phyloP scores from a whole-genome alignment of 23 tunicate species.

The Halocynthia aurantium region DNA sequence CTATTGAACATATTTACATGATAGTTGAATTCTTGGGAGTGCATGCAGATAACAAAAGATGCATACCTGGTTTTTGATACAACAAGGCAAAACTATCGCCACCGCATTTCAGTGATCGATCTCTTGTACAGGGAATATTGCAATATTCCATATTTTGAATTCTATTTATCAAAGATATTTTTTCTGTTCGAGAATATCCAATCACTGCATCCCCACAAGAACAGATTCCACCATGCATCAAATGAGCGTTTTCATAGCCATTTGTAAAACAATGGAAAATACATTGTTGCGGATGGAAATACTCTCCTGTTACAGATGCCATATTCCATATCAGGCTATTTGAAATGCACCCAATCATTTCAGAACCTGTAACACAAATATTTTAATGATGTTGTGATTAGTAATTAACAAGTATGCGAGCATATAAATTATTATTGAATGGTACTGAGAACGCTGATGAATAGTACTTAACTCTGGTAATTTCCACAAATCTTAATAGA shows the following conservation, averaged over 20 bases:
- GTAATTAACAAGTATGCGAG: too few species aligned
- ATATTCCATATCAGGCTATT: too few species aligned
- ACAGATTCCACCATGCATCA: not conserved
- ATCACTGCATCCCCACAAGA: constrained; percentile 1
- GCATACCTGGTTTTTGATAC: constrained; percentile 3
- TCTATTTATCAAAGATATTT: not conserved
- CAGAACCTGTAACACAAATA: too few species aligned
- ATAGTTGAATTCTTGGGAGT: too few species aligned
- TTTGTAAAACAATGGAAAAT: not conserved
- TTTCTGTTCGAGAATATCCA: not conserved
- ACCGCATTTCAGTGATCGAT: not conserved
- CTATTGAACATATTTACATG: not conserved
- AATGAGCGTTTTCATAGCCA: not conserved
- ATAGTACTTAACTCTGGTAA: too few species aligned
- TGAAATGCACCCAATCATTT: too few species aligned
- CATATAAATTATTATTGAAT: too few species aligned
- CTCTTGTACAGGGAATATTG: constrained; percentile 1
- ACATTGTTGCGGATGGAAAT: not conserved
- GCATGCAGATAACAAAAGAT: not conserved
- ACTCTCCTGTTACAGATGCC: too few species aligned
- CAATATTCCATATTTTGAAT: not conserved
- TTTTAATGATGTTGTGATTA: too few species aligned
- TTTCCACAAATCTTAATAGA: too few species aligned
- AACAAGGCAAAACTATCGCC: constrained; percentile 1
- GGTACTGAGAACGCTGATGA: too few species aligned